Base-by-base conservation (phyloP, 2,888 invertebrate genomes). In the Scelioninae gen. 2 region DNA sequence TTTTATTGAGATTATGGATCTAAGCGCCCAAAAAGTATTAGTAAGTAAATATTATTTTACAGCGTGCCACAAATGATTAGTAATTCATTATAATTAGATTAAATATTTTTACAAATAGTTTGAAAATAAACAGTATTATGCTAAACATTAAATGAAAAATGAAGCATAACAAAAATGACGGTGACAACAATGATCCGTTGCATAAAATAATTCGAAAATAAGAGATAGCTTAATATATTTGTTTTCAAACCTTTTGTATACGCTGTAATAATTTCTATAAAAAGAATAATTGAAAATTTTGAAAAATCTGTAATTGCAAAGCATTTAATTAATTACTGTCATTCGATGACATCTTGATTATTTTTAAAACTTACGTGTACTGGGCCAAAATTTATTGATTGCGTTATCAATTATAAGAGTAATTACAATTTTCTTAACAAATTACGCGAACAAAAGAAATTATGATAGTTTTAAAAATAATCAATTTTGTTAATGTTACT, bases 11-110 rank as follows among this genome's bases (percentile, higher is more conserved):
- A 72, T 53, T 68, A 60, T 68, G 68, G 31, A 50, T 67, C 35
- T 58, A 72, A 74, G 71, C 74, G 60, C 74, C 71, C 68, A 71
- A 72, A 65, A 71, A 22, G 63, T 64, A 74, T 74, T 74, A 74
- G 74, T 74, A 60, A 45, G 37, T 55, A 65, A 71, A 33, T 69
- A 69, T 69, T 74, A 68, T 58, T 74, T 41, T 50, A 58, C 60
- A 68, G 71, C 74, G 71, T 74, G 74, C 71, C 43, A 53, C 53
- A 64, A n/a, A 48, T 68, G 70, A 58, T 71, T 71, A 74, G 67
- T 68, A 63, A 13, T 50, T 61, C 41, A 60, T 68, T 64, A 37
- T 25, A 67, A 72, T 64, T 55, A 64, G 45, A 57, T 31, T 46
- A 37, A 25, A 13, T 46, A 52, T 19, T 58, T 63, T 28, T 64